Conservation (phyloP, 1,140 invertebrate species). For the Babylonia areolata region DNA sequence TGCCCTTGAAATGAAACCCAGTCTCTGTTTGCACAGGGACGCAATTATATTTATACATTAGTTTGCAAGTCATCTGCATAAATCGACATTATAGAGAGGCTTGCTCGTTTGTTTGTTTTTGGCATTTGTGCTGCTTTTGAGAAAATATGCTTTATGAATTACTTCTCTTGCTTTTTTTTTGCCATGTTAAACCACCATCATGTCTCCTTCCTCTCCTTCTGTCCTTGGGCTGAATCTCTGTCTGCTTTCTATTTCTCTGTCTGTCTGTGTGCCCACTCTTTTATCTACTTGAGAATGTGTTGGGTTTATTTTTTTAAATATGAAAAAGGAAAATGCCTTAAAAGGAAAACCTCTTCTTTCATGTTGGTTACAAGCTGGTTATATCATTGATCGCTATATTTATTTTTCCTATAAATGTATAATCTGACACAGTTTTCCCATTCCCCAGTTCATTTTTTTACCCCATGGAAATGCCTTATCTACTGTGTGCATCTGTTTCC, state of each 20-base stretch:
- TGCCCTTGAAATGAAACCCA: too few species aligned
- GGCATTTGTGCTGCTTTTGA: not conserved
- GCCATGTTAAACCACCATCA: not conserved
- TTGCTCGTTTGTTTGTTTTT: not conserved
- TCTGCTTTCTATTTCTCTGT: not conserved
- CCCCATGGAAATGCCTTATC: conserved; percentile 1
- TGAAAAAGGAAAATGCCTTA: not conserved
- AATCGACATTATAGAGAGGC: too few species aligned
- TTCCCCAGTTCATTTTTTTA: not conserved
- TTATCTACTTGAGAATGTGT: too few species aligned
- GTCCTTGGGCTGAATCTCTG: not conserved
- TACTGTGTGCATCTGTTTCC: not conserved
- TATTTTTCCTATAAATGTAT: not conserved
- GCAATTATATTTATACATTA: too few species aligned
- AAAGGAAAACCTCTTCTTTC: not conserved
- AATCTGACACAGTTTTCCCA: not conserved
- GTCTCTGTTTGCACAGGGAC: too few species aligned
- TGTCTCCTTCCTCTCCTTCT: not conserved
- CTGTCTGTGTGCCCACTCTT: not conserved
- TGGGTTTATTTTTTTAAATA: not conserved
- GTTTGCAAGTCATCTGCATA: too few species aligned
- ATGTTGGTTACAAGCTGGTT: not conserved
- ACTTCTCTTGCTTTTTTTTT: not conserved
- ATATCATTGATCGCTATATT: not conserved
- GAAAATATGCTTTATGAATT: not conserved